Evolutionary conservation across 2,113 vertebrate species (phyloP).

Genomic region (Thamnaconus septentrionalis): DNA sequence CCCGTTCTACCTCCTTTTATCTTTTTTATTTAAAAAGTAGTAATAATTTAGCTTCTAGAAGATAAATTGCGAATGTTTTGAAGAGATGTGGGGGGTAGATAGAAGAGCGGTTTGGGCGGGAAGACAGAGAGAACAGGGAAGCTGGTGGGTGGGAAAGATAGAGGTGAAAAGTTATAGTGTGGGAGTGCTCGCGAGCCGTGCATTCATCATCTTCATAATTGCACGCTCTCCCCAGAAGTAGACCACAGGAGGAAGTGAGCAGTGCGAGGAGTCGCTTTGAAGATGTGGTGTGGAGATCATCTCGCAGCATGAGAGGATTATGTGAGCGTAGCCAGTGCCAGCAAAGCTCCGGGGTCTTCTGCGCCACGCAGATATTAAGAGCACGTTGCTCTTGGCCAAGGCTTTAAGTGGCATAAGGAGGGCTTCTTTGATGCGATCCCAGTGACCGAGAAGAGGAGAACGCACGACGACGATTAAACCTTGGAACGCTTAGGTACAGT

Average conservation of each 20-base stretch:
- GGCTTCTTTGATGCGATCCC: slow-evolving; percentile 2
- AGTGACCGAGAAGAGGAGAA: slow-evolving; percentile 8
- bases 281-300: slow-evolving; percentile 37
- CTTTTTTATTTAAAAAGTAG: background rate
- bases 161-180: slow-evolving; percentile 13
- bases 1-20: too few relatives aligned
- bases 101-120: slow-evolving; percentile 5
- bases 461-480: too few relatives aligned
- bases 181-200: slow-evolving; percentile 25
- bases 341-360: slow-evolving; percentile 11
- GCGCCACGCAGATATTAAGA: slow-evolving; percentile 16
- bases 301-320: slow-evolving; percentile 35
- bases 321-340: slow-evolving; percentile 20
- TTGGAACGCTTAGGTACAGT: too few relatives aligned
- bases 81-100: slow-evolving; percentile 8
- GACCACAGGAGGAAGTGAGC: slow-evolving; percentile 22
- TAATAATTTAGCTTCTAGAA: slow-evolving; percentile 28
- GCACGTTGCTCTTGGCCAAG: slow-evolving; percentile 4
- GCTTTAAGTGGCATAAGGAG: slow-evolving; percentile 23
- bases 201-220: slow-evolving; percentile 44
- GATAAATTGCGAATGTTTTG: slow-evolving; percentile 41
- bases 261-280: slow-evolving; percentile 24
- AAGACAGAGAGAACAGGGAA: slow-evolving; percentile 11
- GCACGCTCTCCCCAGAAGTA: slow-evolving; percentile 16
- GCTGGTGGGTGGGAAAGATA: slow-evolving; percentile 25